These are phyloP conservation scores for Eira barbara DNA, from an alignment of 2,113 vertebrate species.

Conservation along the genomic window DNA sequence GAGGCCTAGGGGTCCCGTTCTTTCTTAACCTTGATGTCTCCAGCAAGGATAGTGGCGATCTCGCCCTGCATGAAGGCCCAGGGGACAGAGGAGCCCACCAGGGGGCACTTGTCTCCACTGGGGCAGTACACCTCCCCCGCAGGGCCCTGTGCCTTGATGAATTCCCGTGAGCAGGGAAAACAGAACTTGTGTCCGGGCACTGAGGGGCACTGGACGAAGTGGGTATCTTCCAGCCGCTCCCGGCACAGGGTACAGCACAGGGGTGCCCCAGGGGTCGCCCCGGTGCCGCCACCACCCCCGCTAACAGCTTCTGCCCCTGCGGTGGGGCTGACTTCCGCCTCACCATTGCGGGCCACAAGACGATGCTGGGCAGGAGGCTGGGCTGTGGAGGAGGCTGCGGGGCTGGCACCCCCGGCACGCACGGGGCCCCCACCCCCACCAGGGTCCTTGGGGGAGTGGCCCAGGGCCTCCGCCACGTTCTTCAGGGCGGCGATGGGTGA, in stretches of 20 bases:
- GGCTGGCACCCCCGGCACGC: conserved; percentile 86
- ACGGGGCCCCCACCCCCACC: conserved; percentile 76
- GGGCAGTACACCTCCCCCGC: conserved; percentile 92
- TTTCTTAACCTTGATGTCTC: conserved; percentile 92
- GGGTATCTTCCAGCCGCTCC: conserved; percentile 88
- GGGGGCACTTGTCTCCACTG: conserved; percentile 90
- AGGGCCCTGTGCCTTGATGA: conserved; percentile 88
- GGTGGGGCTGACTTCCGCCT: conserved; percentile 80
- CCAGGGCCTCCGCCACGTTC: conserved; percentile 88
- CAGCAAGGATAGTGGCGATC: conserved; percentile 92
- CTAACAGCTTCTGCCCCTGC: conserved; percentile 50
- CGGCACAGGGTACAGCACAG: conserved; percentile 92
- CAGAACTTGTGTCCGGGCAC: conserved; percentile 92
- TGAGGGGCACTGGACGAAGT: conserved; percentile 89
- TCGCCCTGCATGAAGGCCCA: conserved; percentile 96
- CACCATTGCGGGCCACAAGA: conserved; percentile 84
- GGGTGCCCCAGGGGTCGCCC: conserved; percentile 80
- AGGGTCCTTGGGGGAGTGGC: conserved; percentile 88
- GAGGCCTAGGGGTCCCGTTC: conserved; percentile 85
- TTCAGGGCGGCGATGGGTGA: conserved; percentile 88
- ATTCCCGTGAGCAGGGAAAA: conserved; percentile 91
- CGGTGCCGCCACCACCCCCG: conserved; percentile 57
- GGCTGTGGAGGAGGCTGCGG: conserved; percentile 81
- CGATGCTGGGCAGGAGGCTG: conserved; percentile 85
- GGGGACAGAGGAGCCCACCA: conserved; percentile 91